These are phyloP conservation scores for Drosophila falleni DNA, from an alignment of 2,888 invertebrate genomes.

Conservation along the genomic window DNA sequence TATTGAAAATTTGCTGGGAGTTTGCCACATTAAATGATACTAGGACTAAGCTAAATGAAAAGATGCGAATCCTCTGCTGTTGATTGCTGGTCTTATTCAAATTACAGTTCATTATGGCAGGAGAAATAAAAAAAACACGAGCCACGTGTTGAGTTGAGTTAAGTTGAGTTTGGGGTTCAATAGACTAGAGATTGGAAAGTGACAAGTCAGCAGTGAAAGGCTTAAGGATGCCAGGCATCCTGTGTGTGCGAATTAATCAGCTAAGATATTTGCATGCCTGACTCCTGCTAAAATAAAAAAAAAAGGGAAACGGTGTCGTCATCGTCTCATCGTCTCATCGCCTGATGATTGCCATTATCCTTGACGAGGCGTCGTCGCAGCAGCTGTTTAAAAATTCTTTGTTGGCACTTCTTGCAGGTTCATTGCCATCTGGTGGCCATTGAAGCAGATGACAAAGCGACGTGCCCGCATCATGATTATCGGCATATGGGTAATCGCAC, in stretches of 20 bases:
- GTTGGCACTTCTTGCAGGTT: slow-evolving; percentile 89
- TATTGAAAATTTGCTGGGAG: slow-evolving; percentile 12
- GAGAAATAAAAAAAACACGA: slow-evolving; percentile 52
- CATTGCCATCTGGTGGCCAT: slow-evolving; percentile 97
- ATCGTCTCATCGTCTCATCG: slow-evolving; percentile 49
- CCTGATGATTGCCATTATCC: slow-evolving; percentile 67
- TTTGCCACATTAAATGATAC: slow-evolving; percentile 15
- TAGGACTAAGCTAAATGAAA: slow-evolving; percentile 77
- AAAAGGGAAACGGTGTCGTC: slow-evolving; percentile 64
- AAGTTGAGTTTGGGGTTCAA: slow-evolving; percentile 59
- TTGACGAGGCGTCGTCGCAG: slow-evolving; percentile 39
- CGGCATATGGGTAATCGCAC: slow-evolving; percentile 95
- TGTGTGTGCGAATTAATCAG: slow-evolving; percentile 79
- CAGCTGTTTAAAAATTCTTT: slow-evolving; percentile 63
- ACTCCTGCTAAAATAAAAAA: not conserved
- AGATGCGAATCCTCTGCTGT: slow-evolving; percentile 25
- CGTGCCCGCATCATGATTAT: slow-evolving; percentile 95
- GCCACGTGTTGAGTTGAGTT: slow-evolving; percentile 45
- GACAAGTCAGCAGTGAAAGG: slow-evolving; percentile 77
- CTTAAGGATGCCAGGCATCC: slow-evolving; percentile 72
- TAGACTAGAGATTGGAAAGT: slow-evolving; percentile 74
- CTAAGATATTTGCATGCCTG: slow-evolving; percentile 73
- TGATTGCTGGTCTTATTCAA: slow-evolving; percentile 65
- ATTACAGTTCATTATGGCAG: slow-evolving; percentile 76
- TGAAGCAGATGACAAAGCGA: slow-evolving; percentile 95